phyloP scores from a whole-genome alignment of 2,888 invertebrate species.

The Trichacis sp. region DNA sequence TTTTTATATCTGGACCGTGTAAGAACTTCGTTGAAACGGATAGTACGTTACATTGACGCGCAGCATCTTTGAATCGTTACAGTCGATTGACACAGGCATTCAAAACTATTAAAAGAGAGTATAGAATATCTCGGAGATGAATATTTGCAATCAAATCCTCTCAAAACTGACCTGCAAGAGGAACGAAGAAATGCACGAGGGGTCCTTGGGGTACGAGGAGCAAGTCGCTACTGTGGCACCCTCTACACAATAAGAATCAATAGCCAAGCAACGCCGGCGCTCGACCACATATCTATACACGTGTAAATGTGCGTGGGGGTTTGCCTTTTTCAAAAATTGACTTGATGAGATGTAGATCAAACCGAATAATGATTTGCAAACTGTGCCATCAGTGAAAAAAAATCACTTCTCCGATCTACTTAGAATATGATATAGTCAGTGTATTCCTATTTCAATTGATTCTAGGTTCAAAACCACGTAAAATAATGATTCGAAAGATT shows the following conservation, averaged over 20 bases:
- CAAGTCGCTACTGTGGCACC: slow-evolving; percentile 64
- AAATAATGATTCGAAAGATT: too few species aligned
- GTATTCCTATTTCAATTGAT: too few species aligned
- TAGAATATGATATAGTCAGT: too few species aligned
- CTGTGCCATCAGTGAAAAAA: too few species aligned
- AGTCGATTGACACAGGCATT: too few species aligned
- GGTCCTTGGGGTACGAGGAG: slow-evolving; percentile 61
- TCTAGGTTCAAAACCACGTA: too few species aligned
- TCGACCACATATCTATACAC: slow-evolving; percentile 35
- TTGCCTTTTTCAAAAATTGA: slow-evolving; percentile 12
- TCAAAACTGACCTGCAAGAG: slow-evolving; percentile 61
- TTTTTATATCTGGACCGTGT: too few species aligned
- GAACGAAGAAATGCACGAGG: slow-evolving; percentile 56
- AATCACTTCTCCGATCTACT: too few species aligned
- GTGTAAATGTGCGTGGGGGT: slow-evolving; percentile 42
- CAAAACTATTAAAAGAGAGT: too few species aligned
- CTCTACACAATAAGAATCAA: slow-evolving; percentile 63
- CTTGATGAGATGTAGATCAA: background rate
- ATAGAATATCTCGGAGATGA: too few species aligned
- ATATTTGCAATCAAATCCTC: slow-evolving; percentile 4
- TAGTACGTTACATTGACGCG: background rate
- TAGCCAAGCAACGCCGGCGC: slow-evolving; percentile 53
- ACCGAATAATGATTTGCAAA: background rate
- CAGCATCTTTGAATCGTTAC: background rate
- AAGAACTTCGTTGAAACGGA: background rate